A percentile compares a stretch with the other conserved stretches of the same genome.
Conservation (phyloP, 1,140 invertebrate genomes). For the Ips typographus region DNA sequence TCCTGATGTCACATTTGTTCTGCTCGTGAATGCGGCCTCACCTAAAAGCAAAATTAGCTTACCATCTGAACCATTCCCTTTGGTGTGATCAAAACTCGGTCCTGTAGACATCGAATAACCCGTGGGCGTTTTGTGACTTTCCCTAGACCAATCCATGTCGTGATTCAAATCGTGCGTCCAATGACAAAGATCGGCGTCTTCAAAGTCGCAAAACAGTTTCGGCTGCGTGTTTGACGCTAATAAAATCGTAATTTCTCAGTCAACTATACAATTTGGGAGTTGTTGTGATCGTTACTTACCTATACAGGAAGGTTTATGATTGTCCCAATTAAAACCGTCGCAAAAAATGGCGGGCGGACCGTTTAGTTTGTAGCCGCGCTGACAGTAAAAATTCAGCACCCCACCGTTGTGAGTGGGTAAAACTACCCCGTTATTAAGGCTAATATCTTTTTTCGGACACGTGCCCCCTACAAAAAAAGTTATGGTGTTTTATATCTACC, state of each 20-base stretch:
- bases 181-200: conserved; percentile 65
- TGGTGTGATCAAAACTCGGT: conserved; percentile 74
- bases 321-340: conserved; percentile 65
- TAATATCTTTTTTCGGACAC: conserved; percentile 24
- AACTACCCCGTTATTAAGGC: conserved; percentile 55
- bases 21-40: not conserved
- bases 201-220: conserved; percentile 68
- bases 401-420: conserved; percentile 56
- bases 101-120: conserved; percentile 65
- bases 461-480: conserved; percentile 15
- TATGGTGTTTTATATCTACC: too few species aligned
- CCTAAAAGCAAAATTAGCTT: conserved; percentile 30
- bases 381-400: conserved; percentile 64
- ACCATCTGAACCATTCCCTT: conserved; percentile 63
- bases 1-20: too few species aligned
- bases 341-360: conserved; percentile 63
- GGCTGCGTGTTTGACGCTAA: conserved; percentile 30
- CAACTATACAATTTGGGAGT: not conserved
- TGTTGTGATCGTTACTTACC: conserved; percentile 53
- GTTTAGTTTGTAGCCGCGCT: conserved; percentile 59
- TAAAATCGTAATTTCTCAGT: not conserved
- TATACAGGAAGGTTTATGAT: conserved; percentile 60
- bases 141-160: conserved; percentile 74
- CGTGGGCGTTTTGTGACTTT: conserved; percentile 66
- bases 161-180: conserved; percentile 73